phyloP scores from a whole-genome alignment of 2,797 vertebrate species.

The Sebastes diaconus region DNA sequence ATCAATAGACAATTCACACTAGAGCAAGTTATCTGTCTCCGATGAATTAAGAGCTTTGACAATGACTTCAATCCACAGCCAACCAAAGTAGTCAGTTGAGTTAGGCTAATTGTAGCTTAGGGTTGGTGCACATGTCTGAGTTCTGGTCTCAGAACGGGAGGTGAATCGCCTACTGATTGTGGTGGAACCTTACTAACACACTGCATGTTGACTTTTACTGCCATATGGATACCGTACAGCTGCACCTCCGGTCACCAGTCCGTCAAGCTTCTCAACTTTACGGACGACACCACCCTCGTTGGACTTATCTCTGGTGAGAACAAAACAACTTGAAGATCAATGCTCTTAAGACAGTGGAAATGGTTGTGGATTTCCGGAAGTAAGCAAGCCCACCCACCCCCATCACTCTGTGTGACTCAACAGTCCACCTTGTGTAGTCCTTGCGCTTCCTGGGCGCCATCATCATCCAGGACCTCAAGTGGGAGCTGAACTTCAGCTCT shows the following conservation, averaged over 20 bases:
- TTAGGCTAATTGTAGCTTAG: neutral
- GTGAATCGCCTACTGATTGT: neutral
- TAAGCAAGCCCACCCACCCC: accelerated
- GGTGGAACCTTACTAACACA: neutral
- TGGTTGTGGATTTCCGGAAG: neutral
- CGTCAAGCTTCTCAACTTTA: no score
- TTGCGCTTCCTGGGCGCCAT: neutral
- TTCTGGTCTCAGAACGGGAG: neutral
- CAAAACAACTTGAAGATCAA: neutral
- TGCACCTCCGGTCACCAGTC: neutral
- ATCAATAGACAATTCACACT: neutral
- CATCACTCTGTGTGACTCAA: neutral
- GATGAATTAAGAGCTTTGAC: neutral
- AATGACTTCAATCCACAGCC: neutral
- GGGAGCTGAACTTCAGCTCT: neutral
- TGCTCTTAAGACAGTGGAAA: no score
- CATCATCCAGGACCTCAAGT: neutral
- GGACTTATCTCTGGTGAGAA: neutral
- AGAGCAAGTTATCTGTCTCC: neutral
- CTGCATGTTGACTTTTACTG: neutral
- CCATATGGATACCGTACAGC: neutral
- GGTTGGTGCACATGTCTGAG: neutral
- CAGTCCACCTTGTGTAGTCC: neutral
- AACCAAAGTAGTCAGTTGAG: neutral
- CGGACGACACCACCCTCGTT: neutral